Conservation (phyloP, 2,113 vertebrate genomes). For the Lonchura striata region DNA sequence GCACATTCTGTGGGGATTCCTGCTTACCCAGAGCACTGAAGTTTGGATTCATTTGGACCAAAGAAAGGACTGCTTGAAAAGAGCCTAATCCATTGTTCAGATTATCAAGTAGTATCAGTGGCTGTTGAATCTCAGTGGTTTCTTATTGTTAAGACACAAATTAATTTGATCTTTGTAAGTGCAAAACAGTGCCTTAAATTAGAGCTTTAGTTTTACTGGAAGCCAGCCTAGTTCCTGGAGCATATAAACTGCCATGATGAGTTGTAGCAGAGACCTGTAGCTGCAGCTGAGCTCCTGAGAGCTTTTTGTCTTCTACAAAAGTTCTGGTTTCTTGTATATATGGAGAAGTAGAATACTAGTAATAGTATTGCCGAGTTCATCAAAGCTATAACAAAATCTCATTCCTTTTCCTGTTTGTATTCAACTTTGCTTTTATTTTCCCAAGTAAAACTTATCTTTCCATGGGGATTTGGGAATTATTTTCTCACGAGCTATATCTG, state of each 20-base stretch:
- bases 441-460: background rate
- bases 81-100: background rate
- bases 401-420: background rate
- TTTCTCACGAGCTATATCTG: background rate
- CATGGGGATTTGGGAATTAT: background rate
- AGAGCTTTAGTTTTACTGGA: background rate
- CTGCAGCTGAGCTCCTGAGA: background rate
- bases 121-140: background rate
- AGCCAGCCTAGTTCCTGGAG: background rate
- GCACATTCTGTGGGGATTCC: background rate
- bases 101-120: background rate
- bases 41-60: background rate
- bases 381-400: background rate
- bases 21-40: background rate
- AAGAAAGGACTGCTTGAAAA: background rate
- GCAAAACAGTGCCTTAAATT: background rate
- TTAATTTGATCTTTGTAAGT: background rate
- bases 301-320: background rate
- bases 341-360: background rate
- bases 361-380: background rate
- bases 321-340: background rate
- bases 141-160: background rate
- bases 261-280: background rate
- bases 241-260: background rate
- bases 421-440: background rate